phyloP scores from a whole-genome alignment of 2,113 vertebrate species.

The Polypterus bichir region DNA sequence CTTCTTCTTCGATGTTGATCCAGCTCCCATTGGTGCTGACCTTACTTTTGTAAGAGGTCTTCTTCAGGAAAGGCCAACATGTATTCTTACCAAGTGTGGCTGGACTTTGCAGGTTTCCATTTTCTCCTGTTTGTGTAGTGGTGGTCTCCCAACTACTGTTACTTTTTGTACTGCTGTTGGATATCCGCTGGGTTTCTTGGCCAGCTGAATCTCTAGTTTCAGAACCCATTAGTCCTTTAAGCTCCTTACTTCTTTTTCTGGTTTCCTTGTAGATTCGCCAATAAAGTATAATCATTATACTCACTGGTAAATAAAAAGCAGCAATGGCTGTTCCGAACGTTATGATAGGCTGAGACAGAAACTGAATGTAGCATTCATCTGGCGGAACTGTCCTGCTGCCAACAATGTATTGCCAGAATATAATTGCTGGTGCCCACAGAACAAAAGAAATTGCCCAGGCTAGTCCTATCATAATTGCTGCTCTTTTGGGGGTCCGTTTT shows the following conservation, averaged over 20 bases:
- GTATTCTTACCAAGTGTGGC: too few species aligned
- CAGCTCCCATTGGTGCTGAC: slow-evolving; percentile 36
- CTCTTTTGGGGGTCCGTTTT: slow-evolving; percentile 51
- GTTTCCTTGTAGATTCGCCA: slow-evolving; percentile 64
- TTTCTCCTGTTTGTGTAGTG: slow-evolving; percentile 5
- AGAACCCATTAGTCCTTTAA: slow-evolving; percentile 47
- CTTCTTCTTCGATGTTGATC: slow-evolving; percentile 40
- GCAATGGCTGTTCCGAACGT: slow-evolving; percentile 61
- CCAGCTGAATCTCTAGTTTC: neutral
- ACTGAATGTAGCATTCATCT: slow-evolving; percentile 50
- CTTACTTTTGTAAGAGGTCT: slow-evolving; percentile 1
- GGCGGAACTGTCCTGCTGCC: slow-evolving; percentile 36
- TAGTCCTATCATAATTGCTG: slow-evolving; percentile 47
- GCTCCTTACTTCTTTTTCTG: slow-evolving; percentile 45
- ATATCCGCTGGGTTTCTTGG: neutral
- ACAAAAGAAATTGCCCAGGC: slow-evolving; percentile 62
- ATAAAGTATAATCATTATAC: slow-evolving; percentile 58
- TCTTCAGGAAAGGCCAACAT: too few species aligned
- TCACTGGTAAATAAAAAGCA: slow-evolving; percentile 61
- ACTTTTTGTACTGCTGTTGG: slow-evolving; percentile 32
- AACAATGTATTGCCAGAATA: slow-evolving; percentile 57
- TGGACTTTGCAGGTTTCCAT: neutral
- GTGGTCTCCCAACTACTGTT: slow-evolving; percentile 40
- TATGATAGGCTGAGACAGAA: slow-evolving; percentile 50
- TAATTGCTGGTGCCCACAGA: slow-evolving; percentile 60